These are phyloP conservation scores for Tenthredo notha DNA, from an alignment of 2,888 invertebrate species.

Conservation along the genomic window DNA sequence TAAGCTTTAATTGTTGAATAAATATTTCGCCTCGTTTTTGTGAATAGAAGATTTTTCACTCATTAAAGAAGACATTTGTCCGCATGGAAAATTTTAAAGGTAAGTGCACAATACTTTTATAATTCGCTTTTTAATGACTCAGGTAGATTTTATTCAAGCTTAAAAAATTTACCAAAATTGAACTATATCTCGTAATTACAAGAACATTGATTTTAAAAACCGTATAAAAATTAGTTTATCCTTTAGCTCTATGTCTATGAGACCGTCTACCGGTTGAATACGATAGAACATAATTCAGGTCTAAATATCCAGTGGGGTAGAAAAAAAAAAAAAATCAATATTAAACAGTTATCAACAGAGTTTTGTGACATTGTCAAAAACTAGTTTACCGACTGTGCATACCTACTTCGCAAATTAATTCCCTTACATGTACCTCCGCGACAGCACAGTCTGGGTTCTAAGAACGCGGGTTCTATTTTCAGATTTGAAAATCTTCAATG, in stretches of 20 bases:
- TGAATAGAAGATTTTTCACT: neutral
- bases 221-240: neutral
- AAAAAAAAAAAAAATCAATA: slow-evolving; percentile 18
- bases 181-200: neutral
- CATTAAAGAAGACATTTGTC: neutral
- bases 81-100: neutral
- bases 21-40: neutral
- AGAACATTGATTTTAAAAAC: neutral
- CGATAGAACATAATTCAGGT: neutral
- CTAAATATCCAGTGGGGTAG: neutral
- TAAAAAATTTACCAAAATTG: neutral
- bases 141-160: neutral
- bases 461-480: neutral
- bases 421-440: neutral
- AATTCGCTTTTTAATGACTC: neutral
- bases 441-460: slow-evolving; percentile 9
- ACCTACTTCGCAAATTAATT: neutral
- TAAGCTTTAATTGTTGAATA: neutral
- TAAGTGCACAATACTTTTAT: neutral
- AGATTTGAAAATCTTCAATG: neutral
- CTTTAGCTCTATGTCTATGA: neutral
- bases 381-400: slow-evolving; percentile 15
- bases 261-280: neutral
- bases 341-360: slow-evolving; percentile 3
- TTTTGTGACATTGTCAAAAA: neutral